phyloP scores from a whole-genome alignment of 2,113 vertebrate species.

The Ginglymostoma cirratum region DNA sequence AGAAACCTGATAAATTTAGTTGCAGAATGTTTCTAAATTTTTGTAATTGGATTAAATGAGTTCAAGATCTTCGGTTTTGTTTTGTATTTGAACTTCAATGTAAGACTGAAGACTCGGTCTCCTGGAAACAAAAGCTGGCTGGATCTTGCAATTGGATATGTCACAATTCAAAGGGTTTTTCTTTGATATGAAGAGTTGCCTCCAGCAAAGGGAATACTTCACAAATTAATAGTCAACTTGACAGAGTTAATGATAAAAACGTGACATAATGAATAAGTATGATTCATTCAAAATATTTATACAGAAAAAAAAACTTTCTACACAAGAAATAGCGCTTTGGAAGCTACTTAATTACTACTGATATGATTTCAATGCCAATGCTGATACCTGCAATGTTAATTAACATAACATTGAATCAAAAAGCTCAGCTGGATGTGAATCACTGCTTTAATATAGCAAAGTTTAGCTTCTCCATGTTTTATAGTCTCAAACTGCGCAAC shows the following conservation, averaged over 20 bases:
- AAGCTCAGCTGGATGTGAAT: neutral
- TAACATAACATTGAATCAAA: neutral
- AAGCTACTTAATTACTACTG: neutral
- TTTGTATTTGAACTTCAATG: constrained; percentile 32
- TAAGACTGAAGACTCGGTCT: neutral
- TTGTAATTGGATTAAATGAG: constrained; percentile 27
- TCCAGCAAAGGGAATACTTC: neutral
- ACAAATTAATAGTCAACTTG: neutral
- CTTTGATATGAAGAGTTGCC: constrained; percentile 26
- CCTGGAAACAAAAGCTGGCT: constrained; percentile 28
- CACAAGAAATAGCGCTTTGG: neutral
- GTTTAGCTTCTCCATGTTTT: neutral
- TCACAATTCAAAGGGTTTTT: neutral
- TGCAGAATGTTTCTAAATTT: constrained; percentile 22
- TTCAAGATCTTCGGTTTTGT: constrained; percentile 18
- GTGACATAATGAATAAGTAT: neutral
- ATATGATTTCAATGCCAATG: neutral
- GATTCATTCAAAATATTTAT: neutral
- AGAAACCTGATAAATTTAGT: constrained; percentile 32
- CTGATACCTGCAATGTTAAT: neutral
- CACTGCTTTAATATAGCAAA: neutral
- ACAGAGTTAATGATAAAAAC: constrained; percentile 27
- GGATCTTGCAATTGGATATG: constrained; percentile 27
- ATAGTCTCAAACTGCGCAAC: neutral
- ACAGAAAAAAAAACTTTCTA: neutral